These are phyloP conservation scores for Centrocercus urophasianus DNA, from an alignment of 2,113 vertebrate species.

Conservation along the genomic window DNA sequence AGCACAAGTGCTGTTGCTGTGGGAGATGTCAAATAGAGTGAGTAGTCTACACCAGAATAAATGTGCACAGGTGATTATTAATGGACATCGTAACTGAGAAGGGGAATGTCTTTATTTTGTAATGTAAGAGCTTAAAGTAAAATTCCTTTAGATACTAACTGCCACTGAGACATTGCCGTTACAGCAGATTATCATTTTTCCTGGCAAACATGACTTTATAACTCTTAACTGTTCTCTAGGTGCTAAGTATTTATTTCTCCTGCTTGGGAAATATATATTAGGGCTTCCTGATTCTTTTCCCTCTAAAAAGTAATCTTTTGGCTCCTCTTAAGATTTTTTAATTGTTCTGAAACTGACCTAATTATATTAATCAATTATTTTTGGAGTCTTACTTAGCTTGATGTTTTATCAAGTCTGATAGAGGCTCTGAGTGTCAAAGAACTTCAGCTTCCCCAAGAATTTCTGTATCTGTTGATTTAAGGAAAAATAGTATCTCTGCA, in stretches of 20 bases:
- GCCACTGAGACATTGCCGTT: background rate
- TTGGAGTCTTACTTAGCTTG: background rate
- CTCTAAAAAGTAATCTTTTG: background rate
- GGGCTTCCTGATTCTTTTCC: background rate
- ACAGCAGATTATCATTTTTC: background rate
- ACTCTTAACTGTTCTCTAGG: background rate
- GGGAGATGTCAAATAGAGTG: background rate
- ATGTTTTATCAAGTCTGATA: background rate
- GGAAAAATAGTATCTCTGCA: conserved; percentile 11
- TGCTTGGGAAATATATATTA: background rate
- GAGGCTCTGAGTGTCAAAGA: conserved; percentile 19
- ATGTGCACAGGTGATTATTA: background rate
- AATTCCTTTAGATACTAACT: background rate
- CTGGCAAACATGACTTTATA: background rate
- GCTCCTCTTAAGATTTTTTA: background rate
- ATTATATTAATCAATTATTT: background rate
- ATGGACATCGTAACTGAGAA: background rate
- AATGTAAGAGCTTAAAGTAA: background rate
- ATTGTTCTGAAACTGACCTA: background rate
- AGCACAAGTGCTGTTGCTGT: background rate
- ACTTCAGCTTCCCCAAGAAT: conserved; percentile 34
- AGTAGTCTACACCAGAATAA: background rate
- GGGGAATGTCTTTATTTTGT: background rate
- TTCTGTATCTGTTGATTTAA: conserved; percentile 36
- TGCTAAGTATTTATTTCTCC: background rate